Evolutionary conservation across 2,888 invertebrate genomes (phyloP).

Genomic region (Mechanitis mazaeus): DNA sequence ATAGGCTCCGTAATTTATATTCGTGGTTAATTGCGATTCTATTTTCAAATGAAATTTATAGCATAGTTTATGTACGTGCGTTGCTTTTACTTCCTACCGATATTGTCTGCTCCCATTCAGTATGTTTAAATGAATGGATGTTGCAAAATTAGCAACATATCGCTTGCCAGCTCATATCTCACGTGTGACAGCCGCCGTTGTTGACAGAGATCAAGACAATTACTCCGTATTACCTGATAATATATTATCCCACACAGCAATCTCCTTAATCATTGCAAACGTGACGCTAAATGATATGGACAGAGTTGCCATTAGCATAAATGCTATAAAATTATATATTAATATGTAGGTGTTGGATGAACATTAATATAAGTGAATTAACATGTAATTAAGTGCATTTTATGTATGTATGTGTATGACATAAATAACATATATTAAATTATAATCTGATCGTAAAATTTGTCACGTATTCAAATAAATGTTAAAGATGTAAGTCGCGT

Average conservation of each 20-base stretch:
- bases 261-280: conserved; percentile 59
- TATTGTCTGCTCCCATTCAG: conserved; percentile 66
- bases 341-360: conserved; percentile 16
- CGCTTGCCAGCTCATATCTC: conserved; percentile 71
- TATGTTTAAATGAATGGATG: conserved; percentile 68
- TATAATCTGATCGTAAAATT: background rate
- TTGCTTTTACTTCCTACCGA: conserved; percentile 44
- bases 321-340: conserved; percentile 26
- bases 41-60: conserved; percentile 44
- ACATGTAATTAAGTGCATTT: conserved; percentile 3
- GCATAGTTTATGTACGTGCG: conserved; percentile 51
- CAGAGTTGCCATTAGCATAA: conserved; percentile 28
- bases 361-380: conserved; percentile 3
- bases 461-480: too few species aligned
- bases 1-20: conserved; percentile 43
- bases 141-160: conserved; percentile 66
- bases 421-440: background rate
- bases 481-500: too few species aligned
- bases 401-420: background rate
- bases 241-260: conserved; percentile 58
- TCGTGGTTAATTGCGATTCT: conserved; percentile 26
- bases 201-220: conserved; percentile 61
- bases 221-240: conserved; percentile 60
- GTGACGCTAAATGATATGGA: conserved; percentile 54
- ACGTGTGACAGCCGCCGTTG: conserved; percentile 55